Percentiles rank a stretch among this genome's conserved stretches.
Conservation (phyloP, 2,888 invertebrate genomes). For the Rhabditoides inermis region DNA sequence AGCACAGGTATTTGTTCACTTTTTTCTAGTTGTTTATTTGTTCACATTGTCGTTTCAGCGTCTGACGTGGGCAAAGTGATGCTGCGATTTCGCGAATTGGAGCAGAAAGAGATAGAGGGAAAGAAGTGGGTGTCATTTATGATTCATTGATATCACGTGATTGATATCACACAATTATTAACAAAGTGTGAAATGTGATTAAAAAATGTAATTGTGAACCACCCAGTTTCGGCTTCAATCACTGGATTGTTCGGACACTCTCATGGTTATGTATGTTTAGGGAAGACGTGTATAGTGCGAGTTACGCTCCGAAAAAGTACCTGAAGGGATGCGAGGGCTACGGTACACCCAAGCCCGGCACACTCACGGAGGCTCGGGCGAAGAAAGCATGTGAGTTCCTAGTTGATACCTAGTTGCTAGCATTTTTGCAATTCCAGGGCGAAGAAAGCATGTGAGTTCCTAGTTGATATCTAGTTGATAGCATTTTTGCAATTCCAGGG, state of each 20-base stretch:
- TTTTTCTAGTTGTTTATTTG: no score
- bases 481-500: conserved; percentile 17
- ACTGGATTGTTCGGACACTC: no score
- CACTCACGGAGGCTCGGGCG: conserved; percentile 39
- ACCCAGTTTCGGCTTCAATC: no score
- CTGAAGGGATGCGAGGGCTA: conserved; percentile 34
- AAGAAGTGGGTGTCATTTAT: no score
- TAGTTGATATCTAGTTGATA: neutral
- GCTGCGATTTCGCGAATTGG: conserved; percentile 33
- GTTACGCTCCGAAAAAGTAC: conserved; percentile 32
- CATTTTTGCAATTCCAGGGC: conserved; percentile 24
- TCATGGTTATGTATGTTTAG: no score
- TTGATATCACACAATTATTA: neutral
- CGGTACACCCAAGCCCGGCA: conserved; percentile 41
- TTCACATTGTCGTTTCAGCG: no score
- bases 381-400: conserved; percentile 36
- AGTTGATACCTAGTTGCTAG: neutral
- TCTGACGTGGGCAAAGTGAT: conserved; percentile 13
- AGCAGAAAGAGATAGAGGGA: conserved; percentile 18
- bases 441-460: conserved; percentile 34
- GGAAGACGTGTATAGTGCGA: conserved; percentile 34
- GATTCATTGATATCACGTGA: no score
- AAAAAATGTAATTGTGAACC: no score
- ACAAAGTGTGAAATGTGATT: no score
- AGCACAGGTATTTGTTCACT: no score